phyloP scores from a whole-genome alignment of 2,797 vertebrate species.

The Echiichthys vipera region DNA sequence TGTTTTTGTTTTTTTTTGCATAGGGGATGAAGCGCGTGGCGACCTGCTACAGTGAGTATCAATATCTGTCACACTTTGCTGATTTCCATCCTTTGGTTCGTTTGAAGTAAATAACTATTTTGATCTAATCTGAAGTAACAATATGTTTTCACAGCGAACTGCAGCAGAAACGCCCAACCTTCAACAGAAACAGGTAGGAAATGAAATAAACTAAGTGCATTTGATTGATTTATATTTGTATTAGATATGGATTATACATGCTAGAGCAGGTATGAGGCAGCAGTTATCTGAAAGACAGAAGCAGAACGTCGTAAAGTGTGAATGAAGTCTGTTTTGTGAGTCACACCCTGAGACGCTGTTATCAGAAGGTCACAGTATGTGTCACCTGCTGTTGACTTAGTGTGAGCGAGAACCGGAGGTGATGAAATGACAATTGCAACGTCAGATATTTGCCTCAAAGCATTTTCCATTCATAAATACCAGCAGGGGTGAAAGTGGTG shows the following conservation, averaged over 20 bases:
- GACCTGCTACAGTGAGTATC: constrained; percentile 1
- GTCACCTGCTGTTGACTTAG: too few species aligned
- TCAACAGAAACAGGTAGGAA: fast-evolving
- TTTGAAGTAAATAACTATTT: neutral
- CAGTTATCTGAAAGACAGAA: neutral
- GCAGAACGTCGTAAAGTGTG: neutral
- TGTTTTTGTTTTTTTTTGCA: neutral
- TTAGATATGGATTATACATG: neutral
- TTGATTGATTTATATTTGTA: neutral
- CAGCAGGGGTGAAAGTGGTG: too few species aligned
- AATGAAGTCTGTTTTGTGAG: neutral
- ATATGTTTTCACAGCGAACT: constrained; percentile 7
- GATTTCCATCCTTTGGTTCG: neutral
- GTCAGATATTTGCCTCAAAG: too few species aligned
- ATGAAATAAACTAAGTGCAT: neutral
- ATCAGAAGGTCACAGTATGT: too few species aligned
- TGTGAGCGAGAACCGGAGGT: too few species aligned
- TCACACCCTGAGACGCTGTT: too few species aligned
- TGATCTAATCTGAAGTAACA: neutral
- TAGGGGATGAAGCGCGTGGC: fast-evolving
- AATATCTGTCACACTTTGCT: neutral
- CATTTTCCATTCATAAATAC: too few species aligned
- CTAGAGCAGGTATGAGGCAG: neutral
- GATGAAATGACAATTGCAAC: too few species aligned
- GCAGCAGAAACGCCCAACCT: fast-evolving